These are phyloP conservation scores for Glossophaga mutica DNA, from an alignment of 2,797 vertebrate species.

Conservation along the genomic window DNA sequence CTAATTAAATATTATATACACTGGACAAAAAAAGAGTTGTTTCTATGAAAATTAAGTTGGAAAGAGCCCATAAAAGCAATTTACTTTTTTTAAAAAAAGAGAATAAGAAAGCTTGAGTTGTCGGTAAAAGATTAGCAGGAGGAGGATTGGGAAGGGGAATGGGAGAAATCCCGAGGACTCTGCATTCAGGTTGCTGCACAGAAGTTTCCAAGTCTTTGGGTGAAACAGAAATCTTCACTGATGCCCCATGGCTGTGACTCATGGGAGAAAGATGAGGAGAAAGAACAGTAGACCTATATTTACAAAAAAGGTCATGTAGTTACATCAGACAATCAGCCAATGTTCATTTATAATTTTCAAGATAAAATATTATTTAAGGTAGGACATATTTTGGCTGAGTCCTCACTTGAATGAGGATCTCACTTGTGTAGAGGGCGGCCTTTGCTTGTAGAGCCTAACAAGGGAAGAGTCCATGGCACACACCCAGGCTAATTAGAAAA, in stretches of 20 bases:
- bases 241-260: background rate
- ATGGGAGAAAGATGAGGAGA: background rate
- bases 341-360: slow-evolving; percentile 6
- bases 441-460: background rate
- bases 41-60: slow-evolving; percentile 38
- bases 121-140: background rate
- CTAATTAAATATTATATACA: slow-evolving; percentile 21
- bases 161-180: background rate
- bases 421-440: background rate
- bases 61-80: background rate
- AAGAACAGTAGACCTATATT: background rate
- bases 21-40: background rate
- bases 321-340: background rate
- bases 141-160: background rate
- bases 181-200: background rate
- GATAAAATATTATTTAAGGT: background rate
- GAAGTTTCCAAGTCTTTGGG: background rate
- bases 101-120: background rate
- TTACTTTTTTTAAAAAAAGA: background rate
- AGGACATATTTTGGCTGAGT: background rate
- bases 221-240: background rate
- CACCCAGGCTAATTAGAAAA: slow-evolving; percentile 65
- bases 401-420: background rate
- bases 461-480: background rate
- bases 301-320: background rate